Conservation (phyloP, 2,888 invertebrate species). For the Spialia ferax region DNA sequence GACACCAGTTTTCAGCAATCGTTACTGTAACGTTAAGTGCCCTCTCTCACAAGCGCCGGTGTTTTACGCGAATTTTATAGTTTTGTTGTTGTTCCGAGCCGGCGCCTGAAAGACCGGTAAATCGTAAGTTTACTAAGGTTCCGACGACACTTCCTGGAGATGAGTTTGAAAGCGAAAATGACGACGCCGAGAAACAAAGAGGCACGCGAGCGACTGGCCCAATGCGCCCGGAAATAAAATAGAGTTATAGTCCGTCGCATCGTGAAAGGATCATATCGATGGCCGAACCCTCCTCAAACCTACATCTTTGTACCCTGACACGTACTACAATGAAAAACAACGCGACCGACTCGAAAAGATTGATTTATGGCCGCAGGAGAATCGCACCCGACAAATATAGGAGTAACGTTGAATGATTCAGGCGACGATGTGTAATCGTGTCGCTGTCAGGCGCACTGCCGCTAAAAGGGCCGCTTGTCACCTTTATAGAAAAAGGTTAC, state of each 20-base stretch:
- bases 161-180: constrained; percentile 14
- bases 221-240: neutral
- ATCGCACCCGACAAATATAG: constrained; percentile 30
- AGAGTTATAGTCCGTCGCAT: constrained; percentile 22
- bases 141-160: constrained; percentile 1
- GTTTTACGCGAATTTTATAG: constrained; percentile 35
- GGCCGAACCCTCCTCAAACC: constrained; percentile 34
- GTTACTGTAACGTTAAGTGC: constrained; percentile 12
- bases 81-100: constrained; percentile 30
- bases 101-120: constrained; percentile 14
- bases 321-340: constrained; percentile 37
- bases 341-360: constrained; percentile 35
- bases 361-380: constrained; percentile 31
- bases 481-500: constrained; percentile 25
- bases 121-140: constrained; percentile 13
- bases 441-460: neutral
- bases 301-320: constrained; percentile 31
- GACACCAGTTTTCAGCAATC: constrained; percentile 5
- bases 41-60: neutral
- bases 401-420: constrained; percentile 30
- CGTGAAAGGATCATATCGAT: constrained; percentile 32
- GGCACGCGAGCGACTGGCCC: neutral
- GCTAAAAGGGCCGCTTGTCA: neutral
- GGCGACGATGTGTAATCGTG: constrained; percentile 19
- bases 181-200: neutral